Percentiles rank a stretch among this genome's conserved stretches.
Evolutionary conservation across 2,888 invertebrate genomes (phyloP).

Genomic region (Polydrusus tereticollis): DNA sequence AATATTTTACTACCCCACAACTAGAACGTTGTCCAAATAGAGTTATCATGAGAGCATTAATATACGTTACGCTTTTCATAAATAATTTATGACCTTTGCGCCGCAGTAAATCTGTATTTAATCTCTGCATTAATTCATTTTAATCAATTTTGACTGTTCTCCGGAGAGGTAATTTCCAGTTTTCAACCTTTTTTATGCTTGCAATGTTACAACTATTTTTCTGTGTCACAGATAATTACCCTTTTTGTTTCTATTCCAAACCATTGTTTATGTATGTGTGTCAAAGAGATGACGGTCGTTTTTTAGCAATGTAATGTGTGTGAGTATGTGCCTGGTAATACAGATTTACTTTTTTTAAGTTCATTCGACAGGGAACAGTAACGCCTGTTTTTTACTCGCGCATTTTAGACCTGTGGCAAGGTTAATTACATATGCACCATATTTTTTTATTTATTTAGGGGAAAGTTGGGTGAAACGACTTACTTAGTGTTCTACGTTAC

Average conservation of each 20-base stretch:
- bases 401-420: too few species aligned
- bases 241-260: background rate
- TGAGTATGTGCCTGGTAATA: too few species aligned
- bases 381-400: too few species aligned
- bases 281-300: background rate
- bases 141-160: slow-evolving; percentile 32
- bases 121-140: slow-evolving; percentile 35
- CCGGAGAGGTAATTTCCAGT: background rate
- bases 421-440: too few species aligned
- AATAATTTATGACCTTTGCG: slow-evolving; percentile 36
- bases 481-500: too few species aligned
- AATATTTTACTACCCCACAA: slow-evolving; percentile 14
- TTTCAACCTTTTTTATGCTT: background rate
- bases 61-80: slow-evolving; percentile 38
- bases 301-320: background rate
- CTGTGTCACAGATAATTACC: background rate
- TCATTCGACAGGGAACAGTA: too few species aligned
- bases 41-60: slow-evolving; percentile 36
- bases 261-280: background rate
- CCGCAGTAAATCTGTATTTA: slow-evolving; percentile 35
- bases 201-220: background rate
- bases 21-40: slow-evolving; percentile 32
- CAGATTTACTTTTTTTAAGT: too few species aligned
- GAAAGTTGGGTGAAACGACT: too few species aligned
- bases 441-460: too few species aligned